These are phyloP conservation scores for Tapirus terrestris DNA, from an alignment of 2,113 vertebrate species.

Conservation along the genomic window DNA sequence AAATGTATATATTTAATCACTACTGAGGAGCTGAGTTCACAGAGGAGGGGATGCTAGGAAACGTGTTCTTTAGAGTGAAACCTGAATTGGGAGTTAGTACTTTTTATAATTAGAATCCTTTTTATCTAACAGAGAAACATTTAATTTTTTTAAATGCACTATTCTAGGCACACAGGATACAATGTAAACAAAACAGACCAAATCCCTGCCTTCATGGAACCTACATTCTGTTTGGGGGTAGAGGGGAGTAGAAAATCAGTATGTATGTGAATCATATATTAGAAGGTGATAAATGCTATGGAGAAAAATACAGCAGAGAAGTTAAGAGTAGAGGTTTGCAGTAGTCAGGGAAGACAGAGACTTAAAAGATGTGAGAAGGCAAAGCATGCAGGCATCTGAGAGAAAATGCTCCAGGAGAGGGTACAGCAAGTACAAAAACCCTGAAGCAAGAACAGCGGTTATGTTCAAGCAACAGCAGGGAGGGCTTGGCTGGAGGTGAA, in stretches of 20 bases:
- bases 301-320: neutral
- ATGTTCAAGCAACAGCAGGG: neutral
- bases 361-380: neutral
- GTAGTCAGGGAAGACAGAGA: neutral
- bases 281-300: neutral
- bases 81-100: neutral
- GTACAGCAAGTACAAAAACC: neutral
- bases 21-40: neutral
- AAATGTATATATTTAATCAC: neutral
- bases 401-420: neutral
- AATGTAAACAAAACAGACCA: neutral
- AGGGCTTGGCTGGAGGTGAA: neutral
- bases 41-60: neutral
- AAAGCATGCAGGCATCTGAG: neutral
- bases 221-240: neutral
- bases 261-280: neutral
- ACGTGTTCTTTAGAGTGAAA: neutral
- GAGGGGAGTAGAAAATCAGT: neutral
- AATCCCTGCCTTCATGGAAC: neutral
- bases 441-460: neutral
- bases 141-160: slow-evolving; percentile 1
- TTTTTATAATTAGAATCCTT: slow-evolving; percentile 32
- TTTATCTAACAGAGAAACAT: slow-evolving; percentile 21
- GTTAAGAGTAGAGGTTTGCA: neutral
- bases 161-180: neutral